These are phyloP conservation scores for Drosophila trapezifrons DNA, from an alignment of 1,140 invertebrate species.

Conservation along the genomic window DNA sequence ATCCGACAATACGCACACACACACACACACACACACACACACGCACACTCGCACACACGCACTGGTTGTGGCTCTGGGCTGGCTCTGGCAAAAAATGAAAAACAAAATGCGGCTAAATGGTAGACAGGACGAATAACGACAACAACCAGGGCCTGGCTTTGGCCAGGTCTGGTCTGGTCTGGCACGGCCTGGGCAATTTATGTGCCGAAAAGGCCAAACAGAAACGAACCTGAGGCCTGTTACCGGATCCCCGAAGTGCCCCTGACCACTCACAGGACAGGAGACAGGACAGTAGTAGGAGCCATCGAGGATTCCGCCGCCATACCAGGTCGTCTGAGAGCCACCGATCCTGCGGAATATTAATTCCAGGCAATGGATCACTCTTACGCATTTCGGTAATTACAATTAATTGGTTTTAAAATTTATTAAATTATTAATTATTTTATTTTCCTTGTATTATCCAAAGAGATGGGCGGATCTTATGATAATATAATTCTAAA, in stretches of 20 bases:
- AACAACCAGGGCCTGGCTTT: slow-evolving; percentile 33
- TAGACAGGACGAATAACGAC: slow-evolving; percentile 59
- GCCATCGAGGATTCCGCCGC: background rate
- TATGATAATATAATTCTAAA: too few relatives aligned
- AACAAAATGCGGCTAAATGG: slow-evolving; percentile 74
- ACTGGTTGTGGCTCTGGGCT: background rate
- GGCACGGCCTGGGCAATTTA: slow-evolving; percentile 54
- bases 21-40: slow-evolving; percentile 16
- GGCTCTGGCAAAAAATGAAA: slow-evolving; percentile 18
- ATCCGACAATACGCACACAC: slow-evolving; percentile 16
- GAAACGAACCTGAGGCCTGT: slow-evolving; percentile 40
- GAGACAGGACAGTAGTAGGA: background rate
- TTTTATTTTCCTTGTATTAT: too few relatives aligned
- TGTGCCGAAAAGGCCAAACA: slow-evolving; percentile 63
- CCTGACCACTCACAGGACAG: background rate
- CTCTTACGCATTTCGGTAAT: too few relatives aligned
- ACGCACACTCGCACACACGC: slow-evolving; percentile 18
- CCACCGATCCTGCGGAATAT: background rate
- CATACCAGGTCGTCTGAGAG: background rate
- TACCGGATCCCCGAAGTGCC: slow-evolving; percentile 25
- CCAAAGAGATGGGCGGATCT: too few relatives aligned
- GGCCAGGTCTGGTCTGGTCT: slow-evolving; percentile 16
- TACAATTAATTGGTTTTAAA: too few relatives aligned
- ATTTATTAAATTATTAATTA: too few relatives aligned
- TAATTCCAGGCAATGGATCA: too few relatives aligned